Evolutionary conservation across 2,888 invertebrate species (phyloP), one percentile per base, ranked within the genome.

Genomic region (Tortricodes alternella): DNA sequence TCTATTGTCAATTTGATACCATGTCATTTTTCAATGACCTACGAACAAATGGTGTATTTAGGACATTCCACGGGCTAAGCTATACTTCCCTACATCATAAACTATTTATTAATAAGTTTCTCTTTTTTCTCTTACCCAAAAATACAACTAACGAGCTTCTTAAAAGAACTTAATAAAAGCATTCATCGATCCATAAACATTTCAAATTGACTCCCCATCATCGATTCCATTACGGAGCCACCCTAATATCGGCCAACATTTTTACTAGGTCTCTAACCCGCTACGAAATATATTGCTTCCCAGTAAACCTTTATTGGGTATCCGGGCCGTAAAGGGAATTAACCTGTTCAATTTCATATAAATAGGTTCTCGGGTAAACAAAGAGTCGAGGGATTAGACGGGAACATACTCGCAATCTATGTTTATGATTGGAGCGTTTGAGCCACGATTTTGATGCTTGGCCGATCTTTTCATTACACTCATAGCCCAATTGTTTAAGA

Each of bases 221-320:
- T 55, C 48, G 55, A 49, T 55, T 55, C 48, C 55, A 49, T 55
- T 55, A 55, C 49, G 23, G 18, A 24, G 11, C 35, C 35, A 23
- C 38, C 43, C 55, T 61, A 62, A 65, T 63, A 64, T 59, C 62
- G 62, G 62, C 58, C 64, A 61, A 62, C 63, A 61, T 62, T 65
- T 65, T 65, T 62, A 58, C 62, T 53, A 49, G 53, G 61, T 52
- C 49, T 49, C 62, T 48, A 55, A 46, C 50, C 50, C 43, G 56
- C 50, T 46, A 53, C 52, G 63, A 59, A 65, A 73, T 71, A 71
- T 73, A 73, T 73, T 70, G 70, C 70, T 63, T 62, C 59, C 62
- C 62, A 66, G 69, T 67, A 65, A 67, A 67, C 70, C 71, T 68
- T 75, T 73, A 73, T 73, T 73, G 69, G 68, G 67, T 65, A 66